Conservation (phyloP, 2,797 vertebrate species). For the Bovichtus variegatus region DNA sequence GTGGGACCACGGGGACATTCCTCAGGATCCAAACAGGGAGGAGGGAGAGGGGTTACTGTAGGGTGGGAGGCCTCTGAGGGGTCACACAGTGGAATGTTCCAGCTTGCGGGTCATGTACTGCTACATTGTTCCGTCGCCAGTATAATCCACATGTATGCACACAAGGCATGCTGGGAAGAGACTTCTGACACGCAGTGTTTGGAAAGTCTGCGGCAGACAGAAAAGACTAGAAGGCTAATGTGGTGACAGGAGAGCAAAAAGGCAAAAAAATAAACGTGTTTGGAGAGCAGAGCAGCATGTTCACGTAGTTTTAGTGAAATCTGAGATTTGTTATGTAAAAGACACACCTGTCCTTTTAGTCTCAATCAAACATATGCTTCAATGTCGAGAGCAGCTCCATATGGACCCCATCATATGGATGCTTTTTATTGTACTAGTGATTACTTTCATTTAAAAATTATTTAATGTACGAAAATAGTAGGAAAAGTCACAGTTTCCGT, state of each 20-base stretch:
- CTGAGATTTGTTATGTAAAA: background rate
- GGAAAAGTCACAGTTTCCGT: no score
- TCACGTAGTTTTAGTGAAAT: background rate
- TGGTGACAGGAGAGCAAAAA: conserved; percentile 15
- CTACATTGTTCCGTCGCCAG: conserved; percentile 69
- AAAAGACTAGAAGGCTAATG: background rate
- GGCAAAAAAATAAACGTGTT: background rate
- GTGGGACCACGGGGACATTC: conserved; percentile 76
- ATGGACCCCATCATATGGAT: background rate
- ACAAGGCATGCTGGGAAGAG: conserved; percentile 77
- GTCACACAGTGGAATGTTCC: conserved; percentile 83
- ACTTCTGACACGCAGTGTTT: conserved; percentile 64
- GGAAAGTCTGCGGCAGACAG: conserved; percentile 27
- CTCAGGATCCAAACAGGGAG: conserved; percentile 61
- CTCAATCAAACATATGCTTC: background rate
- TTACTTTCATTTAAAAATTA: no score
- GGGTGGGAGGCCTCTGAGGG: conserved; percentile 68
- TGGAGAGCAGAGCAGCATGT: background rate
- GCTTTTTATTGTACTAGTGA: background rate
- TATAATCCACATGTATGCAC: conserved; percentile 79
- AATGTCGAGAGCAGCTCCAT: background rate
- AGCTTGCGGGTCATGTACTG: conserved; percentile 76
- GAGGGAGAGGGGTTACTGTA: conserved; percentile 45
- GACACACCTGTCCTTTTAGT: background rate
- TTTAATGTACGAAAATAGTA: no score